Conservation (phyloP, 2,113 vertebrate genomes). For the Salvator merianae region DNA sequence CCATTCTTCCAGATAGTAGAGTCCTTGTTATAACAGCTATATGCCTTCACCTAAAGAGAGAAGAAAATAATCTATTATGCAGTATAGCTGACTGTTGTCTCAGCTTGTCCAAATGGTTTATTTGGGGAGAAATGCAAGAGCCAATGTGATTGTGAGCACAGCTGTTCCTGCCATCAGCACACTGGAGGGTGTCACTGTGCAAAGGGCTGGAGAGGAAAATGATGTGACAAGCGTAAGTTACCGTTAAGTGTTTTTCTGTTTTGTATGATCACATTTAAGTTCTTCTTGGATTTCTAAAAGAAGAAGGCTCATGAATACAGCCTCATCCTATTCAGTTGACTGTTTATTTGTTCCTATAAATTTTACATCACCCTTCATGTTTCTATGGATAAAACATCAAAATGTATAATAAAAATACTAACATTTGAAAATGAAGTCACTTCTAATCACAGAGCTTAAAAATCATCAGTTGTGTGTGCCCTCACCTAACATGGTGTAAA, state of each 20-base stretch:
- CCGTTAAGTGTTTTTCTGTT: not conserved
- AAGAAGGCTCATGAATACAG: not conserved
- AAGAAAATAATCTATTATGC: too few species aligned
- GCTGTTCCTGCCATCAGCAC: constrained; percentile 53
- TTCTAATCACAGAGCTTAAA: too few species aligned
- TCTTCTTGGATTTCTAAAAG: not conserved
- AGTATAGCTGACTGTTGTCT: not conserved
- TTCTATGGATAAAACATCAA: too few species aligned
- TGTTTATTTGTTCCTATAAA: not conserved
- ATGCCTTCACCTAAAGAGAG: too few species aligned
- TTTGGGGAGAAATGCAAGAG: constrained; percentile 36
- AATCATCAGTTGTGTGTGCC: too few species aligned
- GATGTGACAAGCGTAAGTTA: constrained; percentile 61
- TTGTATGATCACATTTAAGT: not conserved
- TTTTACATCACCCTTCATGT: too few species aligned
- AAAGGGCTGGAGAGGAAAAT: constrained; percentile 53
- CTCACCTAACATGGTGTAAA: too few species aligned
- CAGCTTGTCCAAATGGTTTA: constrained; percentile 36
- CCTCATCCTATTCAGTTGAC: not conserved
- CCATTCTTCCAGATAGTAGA: too few species aligned
- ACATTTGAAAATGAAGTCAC: too few species aligned
- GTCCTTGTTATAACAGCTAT: too few species aligned
- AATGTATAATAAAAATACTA: too few species aligned
- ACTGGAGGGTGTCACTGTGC: constrained; percentile 42
- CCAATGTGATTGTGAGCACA: constrained; percentile 32